A percentile compares a stretch with the other conserved stretches of the same genome.
These are phyloP conservation scores for Stratiolaelaps scimitus DNA, from an alignment of 1,140 invertebrate genomes.

Conservation along the genomic window DNA sequence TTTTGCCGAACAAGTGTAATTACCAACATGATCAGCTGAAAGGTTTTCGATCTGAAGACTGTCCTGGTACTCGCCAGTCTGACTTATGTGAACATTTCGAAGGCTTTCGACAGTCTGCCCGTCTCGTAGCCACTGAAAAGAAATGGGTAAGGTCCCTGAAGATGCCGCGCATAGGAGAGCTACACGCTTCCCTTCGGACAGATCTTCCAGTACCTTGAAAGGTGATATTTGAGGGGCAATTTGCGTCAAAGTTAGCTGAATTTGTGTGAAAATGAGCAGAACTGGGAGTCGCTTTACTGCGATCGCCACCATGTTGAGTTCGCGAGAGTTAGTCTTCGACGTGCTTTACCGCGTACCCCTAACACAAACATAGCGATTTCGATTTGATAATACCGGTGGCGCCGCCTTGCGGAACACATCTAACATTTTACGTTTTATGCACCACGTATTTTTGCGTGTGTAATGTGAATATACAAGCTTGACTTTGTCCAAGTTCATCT, in stretches of 20 bases:
- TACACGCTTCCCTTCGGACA: not conserved
- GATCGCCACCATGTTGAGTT: no score
- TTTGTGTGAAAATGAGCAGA: no score
- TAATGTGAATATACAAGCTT: no score
- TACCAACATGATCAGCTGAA: constrained; percentile 44
- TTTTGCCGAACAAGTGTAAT: constrained; percentile 58
- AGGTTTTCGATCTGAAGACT: constrained; percentile 12
- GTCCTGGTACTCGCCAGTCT: constrained; percentile 3
- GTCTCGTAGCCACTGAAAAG: constrained; percentile 1
- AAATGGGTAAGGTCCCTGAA: not conserved
- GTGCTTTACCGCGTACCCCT: no score
- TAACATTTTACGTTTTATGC: no score
- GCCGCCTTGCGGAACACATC: constrained; percentile 23
- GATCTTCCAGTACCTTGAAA: constrained; percentile 27
- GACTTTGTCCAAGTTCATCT: no score
- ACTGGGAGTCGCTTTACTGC: no score
- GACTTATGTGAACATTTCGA: not conserved
- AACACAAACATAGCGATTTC: no score
- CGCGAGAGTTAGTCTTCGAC: no score
- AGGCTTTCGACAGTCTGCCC: not conserved
- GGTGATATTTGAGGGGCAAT: constrained; percentile 14
- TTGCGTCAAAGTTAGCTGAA: not conserved
- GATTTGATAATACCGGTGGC: constrained; percentile 13
- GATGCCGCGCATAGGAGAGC: not conserved
- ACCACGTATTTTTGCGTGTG: no score